Evolutionary conservation across 2,113 vertebrate genomes (phyloP).

Genomic region (Anoura caudifer): DNA sequence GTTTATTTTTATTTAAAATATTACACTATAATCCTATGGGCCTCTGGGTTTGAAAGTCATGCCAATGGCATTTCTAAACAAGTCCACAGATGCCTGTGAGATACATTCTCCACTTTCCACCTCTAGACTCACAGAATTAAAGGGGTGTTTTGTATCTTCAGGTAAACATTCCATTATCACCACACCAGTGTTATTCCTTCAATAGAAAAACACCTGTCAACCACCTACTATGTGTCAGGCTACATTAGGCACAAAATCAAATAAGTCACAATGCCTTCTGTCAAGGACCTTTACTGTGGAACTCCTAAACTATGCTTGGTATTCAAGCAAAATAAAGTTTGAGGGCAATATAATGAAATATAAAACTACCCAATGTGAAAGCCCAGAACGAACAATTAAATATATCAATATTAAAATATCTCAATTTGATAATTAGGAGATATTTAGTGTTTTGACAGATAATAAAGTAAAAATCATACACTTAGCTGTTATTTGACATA

Average conservation of each 20-base stretch:
- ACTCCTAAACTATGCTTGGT: background rate
- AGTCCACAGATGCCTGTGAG: conserved; percentile 3
- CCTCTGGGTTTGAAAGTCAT: conserved; percentile 15
- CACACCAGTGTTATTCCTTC: background rate
- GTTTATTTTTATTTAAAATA: background rate
- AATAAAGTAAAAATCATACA: background rate
- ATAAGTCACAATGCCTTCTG: background rate
- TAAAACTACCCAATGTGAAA: background rate
- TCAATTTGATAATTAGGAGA: background rate
- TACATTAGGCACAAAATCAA: no score
- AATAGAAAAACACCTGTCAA: background rate
- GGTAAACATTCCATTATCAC: background rate
- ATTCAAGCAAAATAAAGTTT: background rate
- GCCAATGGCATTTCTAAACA: conserved; percentile 19
- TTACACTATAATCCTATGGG: background rate
- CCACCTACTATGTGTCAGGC: background rate
- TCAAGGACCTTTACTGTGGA: background rate
- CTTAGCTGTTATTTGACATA: background rate
- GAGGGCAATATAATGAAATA: background rate
- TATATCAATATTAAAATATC: background rate
- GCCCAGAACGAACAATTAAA: background rate
- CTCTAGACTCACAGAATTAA: background rate
- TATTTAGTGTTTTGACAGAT: background rate
- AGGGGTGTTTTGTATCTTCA: background rate
- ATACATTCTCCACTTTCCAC: background rate